Percentiles rank a stretch among this genome's conserved stretches.
Conservation (phyloP, 2,113 vertebrate species). For the Sprattus sprattus region DNA sequence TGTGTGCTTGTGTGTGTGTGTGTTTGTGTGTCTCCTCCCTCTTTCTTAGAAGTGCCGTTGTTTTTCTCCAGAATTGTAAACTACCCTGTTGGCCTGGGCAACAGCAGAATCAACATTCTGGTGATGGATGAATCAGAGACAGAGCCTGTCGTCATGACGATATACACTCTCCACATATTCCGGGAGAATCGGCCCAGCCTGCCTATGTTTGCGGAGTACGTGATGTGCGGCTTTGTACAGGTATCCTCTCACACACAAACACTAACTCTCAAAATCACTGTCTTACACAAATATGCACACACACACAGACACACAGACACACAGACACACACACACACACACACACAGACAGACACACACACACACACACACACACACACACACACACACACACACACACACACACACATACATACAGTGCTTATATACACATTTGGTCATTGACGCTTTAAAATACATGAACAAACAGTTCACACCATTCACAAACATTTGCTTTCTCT, state of each 20-base stretch:
- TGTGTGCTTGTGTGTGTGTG: not conserved
- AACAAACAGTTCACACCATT: not conserved
- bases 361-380: not conserved
- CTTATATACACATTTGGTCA: too few relatives aligned
- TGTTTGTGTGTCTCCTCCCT: not conserved
- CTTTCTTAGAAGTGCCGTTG: slow-evolving; percentile 39
- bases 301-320: not conserved
- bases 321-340: not conserved
- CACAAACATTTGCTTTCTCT: not conserved
- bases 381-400: not conserved
- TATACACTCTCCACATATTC: slow-evolving; percentile 83
- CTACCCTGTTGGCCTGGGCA: slow-evolving; percentile 86
- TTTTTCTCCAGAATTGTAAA: slow-evolving; percentile 73
- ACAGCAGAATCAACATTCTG: slow-evolving; percentile 81
- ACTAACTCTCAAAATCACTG: slow-evolving; percentile 7
- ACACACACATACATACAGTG: not conserved
- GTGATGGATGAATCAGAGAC: slow-evolving; percentile 68
- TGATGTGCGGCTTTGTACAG: slow-evolving; percentile 88
- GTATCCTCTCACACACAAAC: slow-evolving; percentile 59
- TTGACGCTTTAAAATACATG: not conserved
- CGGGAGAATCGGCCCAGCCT: slow-evolving; percentile 89
- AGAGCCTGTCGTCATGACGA: slow-evolving; percentile 69
- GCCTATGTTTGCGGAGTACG: slow-evolving; percentile 86
- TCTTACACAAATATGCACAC: not conserved
- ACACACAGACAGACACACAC: not conserved